A percentile compares a stretch with the other conserved stretches of the same genome.
Evolutionary conservation across 2,888 invertebrate species (phyloP).

Genomic region (Phasia obesa): DNA sequence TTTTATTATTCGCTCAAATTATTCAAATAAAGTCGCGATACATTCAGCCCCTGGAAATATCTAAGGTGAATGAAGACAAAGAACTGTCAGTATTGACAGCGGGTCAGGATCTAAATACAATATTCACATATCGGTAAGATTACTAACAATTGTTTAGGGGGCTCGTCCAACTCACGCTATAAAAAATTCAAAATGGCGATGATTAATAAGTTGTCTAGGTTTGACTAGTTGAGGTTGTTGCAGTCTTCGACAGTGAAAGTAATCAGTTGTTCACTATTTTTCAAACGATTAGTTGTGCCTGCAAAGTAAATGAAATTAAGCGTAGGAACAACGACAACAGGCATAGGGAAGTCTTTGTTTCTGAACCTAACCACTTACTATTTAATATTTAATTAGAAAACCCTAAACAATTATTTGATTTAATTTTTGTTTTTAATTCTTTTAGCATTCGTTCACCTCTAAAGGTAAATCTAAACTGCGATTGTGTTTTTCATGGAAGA

Average conservation of each 20-base stretch:
- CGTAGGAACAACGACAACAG: too few species aligned
- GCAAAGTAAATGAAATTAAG: too few species aligned
- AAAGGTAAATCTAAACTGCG: neutral
- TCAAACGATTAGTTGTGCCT: too few species aligned
- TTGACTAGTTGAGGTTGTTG: too few species aligned
- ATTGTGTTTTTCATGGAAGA: conserved; percentile 20
- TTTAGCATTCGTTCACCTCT: neutral
- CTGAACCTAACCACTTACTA: too few species aligned
- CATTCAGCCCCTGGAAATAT: neutral
- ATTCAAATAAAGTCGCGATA: neutral
- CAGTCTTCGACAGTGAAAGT: too few species aligned
- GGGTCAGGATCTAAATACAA: neutral
- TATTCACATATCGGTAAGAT: neutral
- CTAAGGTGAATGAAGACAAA: neutral
- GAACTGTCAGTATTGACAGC: neutral
- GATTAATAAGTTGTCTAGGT: too few species aligned
- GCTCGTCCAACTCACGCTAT: neutral
- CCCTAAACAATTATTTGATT: too few species aligned
- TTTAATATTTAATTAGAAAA: too few species aligned
- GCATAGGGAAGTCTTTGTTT: too few species aligned
- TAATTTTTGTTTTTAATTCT: conserved; percentile 9
- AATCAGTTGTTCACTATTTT: too few species aligned
- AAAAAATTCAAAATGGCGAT: too few species aligned
- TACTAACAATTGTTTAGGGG: neutral
- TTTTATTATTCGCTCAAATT: conserved; percentile 24